Conservation (phyloP, 2,797 vertebrate species). For the Lacerta viridis region DNA sequence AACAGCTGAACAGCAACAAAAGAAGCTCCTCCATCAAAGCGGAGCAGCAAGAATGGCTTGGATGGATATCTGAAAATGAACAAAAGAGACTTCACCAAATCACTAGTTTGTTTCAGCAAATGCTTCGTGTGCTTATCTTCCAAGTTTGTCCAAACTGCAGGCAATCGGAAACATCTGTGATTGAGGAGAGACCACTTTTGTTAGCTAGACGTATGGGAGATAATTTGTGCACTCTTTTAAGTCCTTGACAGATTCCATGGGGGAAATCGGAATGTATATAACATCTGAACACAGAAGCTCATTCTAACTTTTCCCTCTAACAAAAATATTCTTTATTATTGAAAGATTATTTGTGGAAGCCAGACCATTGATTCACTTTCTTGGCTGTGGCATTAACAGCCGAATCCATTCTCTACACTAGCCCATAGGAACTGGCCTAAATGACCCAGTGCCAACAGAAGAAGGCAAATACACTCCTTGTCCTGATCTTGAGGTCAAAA, state of each 20-base stretch:
- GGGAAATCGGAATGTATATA: conserved; percentile 44
- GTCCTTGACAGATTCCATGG: conserved; percentile 54
- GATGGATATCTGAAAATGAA: conserved; percentile 51
- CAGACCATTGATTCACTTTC: conserved; percentile 59
- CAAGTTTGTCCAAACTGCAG: conserved; percentile 36
- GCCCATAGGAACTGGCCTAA: neutral
- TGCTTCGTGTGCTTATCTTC: neutral
- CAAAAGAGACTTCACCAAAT: conserved; percentile 54
- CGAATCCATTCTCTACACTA: neutral
- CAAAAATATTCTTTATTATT: conserved; percentile 44
- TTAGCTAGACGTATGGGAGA: conserved; percentile 1
- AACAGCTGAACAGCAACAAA: conserved; percentile 11
- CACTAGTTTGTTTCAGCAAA: conserved; percentile 20
- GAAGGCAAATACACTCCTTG: neutral
- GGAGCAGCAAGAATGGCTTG: neutral
- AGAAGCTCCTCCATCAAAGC: neutral
- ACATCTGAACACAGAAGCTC: conserved; percentile 49
- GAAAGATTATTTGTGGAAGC: conserved; percentile 66
- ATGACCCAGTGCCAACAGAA: neutral
- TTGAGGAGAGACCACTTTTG: conserved; percentile 48
- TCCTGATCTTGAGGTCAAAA: neutral
- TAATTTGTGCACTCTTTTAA: conserved; percentile 36
- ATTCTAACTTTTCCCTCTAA: conserved; percentile 54
- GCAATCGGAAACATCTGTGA: conserved; percentile 27
- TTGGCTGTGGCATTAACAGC: conserved; percentile 43